These are phyloP conservation scores for Camponotus vicinus DNA, from an alignment of 1,140 invertebrate species.

Conservation along the genomic window DNA sequence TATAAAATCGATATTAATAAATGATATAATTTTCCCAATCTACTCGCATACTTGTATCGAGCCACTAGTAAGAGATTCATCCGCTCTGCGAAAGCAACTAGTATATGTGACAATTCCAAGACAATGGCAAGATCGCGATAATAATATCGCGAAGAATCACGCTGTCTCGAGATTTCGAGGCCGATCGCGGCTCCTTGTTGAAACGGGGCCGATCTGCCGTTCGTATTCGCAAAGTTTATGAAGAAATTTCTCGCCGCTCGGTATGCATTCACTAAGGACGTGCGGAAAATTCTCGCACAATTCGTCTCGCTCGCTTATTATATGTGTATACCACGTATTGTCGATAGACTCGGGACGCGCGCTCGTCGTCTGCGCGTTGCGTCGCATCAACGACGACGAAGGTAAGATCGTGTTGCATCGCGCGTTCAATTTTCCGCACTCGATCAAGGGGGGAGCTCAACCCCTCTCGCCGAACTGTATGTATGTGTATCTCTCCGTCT, in stretches of 20 bases:
- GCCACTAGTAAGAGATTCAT: too few relatives aligned
- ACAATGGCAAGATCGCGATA: not conserved
- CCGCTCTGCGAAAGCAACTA: too few relatives aligned
- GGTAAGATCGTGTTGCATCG: slow-evolving; percentile 15
- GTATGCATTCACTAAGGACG: slow-evolving; percentile 35
- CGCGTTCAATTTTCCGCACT: slow-evolving; percentile 47
- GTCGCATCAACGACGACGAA: slow-evolving; percentile 28
- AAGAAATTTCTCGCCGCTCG: slow-evolving; percentile 41
- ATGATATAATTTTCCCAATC: not conserved
- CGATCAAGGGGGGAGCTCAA: not conserved
- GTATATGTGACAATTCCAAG: too few relatives aligned
- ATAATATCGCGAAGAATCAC: not conserved
- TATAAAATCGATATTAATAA: not conserved
- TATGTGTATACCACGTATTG: slow-evolving; percentile 7
- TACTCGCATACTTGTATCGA: not conserved
- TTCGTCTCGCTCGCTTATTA: slow-evolving; percentile 38
- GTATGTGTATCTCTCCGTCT: slow-evolving; percentile 11
- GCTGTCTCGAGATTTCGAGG: not conserved
- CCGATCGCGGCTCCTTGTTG: not conserved
- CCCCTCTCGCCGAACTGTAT: slow-evolving; percentile 20
- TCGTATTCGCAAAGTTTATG: slow-evolving; percentile 36
- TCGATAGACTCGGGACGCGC: slow-evolving; percentile 23
- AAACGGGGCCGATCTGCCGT: not conserved
- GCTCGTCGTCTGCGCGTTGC: slow-evolving; percentile 21
- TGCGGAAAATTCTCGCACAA: slow-evolving; percentile 51